Evolutionary conservation across 1,140 invertebrate species (phyloP), one percentile per base, ranked within the genome.

Genomic region (Cotesia glomerata): DNA sequence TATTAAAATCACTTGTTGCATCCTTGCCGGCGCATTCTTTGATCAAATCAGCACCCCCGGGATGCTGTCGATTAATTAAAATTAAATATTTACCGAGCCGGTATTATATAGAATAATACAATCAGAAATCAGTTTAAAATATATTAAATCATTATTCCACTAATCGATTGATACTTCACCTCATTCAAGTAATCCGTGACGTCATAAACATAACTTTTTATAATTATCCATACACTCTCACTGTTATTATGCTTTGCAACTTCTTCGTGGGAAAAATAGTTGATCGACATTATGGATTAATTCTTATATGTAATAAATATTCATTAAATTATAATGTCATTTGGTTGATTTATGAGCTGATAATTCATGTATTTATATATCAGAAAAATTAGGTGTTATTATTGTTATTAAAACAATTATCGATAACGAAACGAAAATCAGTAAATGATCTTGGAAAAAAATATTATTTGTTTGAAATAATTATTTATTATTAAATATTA

Each of bases 181-280:
- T 91, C 81, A 4, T 87, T 73, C 0, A 90, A 72, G 74, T 90
- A 93, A 14, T 85, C 82, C 5, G 91, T 92, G 56, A 93, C 88
- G 83, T 93, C 91, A 78, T 92, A 93, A 2, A 93, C 90, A 32
- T 78, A 80, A 70, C 91, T 89, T 72, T 90, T 88, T 73, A 91
- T 84, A n/a, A 93, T 85, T 5, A 93, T 81, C 92, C 92, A 93
- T 0, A 82, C 70, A 9, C 87, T 88, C 18, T 88, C 81, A 63
- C 83, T 83, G 5, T 91, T 91, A 76, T 90, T 88, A 32, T 88
- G 84, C 52, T 83, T 77, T 1, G 88, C 81, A 16, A 93, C 89
- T 69, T 93, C 90, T 13, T 86, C 85, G 7, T 87, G 75, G 9
- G 87, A 87, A 77, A 88, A 91, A 2, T 52, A 14, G 45, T 18